Base-by-base conservation (phyloP, 2,113 vertebrate genomes). In the Pelobates fuscus region DNA sequence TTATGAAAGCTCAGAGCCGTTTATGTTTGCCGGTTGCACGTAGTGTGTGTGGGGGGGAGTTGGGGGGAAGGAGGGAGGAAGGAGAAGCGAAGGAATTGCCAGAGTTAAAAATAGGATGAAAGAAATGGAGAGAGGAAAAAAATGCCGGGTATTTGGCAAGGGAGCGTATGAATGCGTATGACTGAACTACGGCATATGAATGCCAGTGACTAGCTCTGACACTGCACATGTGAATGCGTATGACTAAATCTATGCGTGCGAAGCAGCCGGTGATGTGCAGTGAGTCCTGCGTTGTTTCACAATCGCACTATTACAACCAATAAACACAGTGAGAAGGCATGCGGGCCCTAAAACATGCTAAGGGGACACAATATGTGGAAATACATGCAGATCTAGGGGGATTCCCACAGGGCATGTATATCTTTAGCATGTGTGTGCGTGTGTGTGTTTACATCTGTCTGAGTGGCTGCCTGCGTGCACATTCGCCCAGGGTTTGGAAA, bases 41-140 rank as follows among this genome's bases (percentile, higher is more conserved):
- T n/a, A n/a, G n/a, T n/a, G n/a, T n/a, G n/a, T n/a, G n/a, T n/a
- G n/a, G n/a, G n/a, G n/a, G n/a, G n/a, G n/a, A 29, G 26, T n/a
- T 15, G 60, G n/a, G 27, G 18, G 18, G 20, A 17, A 17, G 8
- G 18, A 27, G 27, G 60, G 30, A 76, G 83, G 84, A 88, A 84
- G 80, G 14, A 23, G 27, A 58, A 32, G 37, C 12, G 23, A 71
- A 64, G 29, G 61, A 54, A 71, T 43, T 86, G 81, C 81, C 1
- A 0, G 66, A 83, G 88, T 91, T 92, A 92, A 88, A 92, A 92
- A 92, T 92, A 92, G 89, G 81, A 90, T 91, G 80, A 92, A 91
- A 90, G 88, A 83, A 83, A 79, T 79, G 23, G 4, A 59, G 82
- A n/a, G 4, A 32, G 30, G 10, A 32, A 82, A 85, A 84, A 17